Base-by-base conservation (phyloP, 2,797 vertebrate species). In the Anguilla pacifica region DNA sequence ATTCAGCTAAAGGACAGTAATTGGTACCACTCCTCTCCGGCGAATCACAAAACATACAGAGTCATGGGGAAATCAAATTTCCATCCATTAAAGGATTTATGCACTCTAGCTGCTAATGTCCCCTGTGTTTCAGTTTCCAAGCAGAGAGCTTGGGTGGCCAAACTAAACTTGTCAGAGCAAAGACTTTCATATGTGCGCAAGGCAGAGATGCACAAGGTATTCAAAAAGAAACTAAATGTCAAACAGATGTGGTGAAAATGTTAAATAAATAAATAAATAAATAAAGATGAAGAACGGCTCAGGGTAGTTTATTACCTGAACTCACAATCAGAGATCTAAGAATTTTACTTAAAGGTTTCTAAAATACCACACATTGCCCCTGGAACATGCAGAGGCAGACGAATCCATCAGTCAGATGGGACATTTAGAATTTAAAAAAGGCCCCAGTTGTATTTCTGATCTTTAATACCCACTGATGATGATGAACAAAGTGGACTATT, bases 21-120 rank as follows among this genome's bases (percentile, higher is more conserved):
- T 81, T 49, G 77, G 77, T 81, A 81, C 77, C 77, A 49, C 77
- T 81, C 77, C 77, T 46, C 9, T 64, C 55, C 25, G 6, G 67
- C 25, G 22, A 77, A 49, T 84, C 82, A 49, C 87, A 84, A 84
- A 87, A 59, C n/a, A 19, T 22, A 85, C 25, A 13, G 43, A 77
- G 46, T 87, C 67, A 31, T 9, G n/a, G 55, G 19, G 83, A 86
- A 89, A 88, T 72, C 72, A 85, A 93, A 94, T 95, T 93, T 94
- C 92, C 89, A 88, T 87, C 93, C 90, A 95, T 95, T 95, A 94
- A 94, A 89, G 91, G 93, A 90, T 95, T 94, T 94, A 51, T 90
- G 70, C 87, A 81, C 89, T 53, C 64, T 86, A 87, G 89, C 82
- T 89, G 87, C 89, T 90, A 90, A 91, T 89, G 90, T 86, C 89